Evolutionary conservation across 2,888 invertebrate species (phyloP).

Genomic region (Meghimatium bilineatum): DNA sequence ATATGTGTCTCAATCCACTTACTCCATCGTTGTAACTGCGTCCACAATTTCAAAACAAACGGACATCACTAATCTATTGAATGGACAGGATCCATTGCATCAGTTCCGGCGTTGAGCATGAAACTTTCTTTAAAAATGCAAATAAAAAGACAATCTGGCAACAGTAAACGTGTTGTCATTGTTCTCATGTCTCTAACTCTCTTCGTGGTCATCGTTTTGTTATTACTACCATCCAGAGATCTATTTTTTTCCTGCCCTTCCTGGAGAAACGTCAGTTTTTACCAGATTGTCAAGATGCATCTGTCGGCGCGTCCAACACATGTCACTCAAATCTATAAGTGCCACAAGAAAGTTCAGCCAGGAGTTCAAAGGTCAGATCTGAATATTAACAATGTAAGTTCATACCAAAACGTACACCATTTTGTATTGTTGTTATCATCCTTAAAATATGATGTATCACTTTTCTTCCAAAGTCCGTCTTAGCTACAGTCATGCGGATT

Average conservation of each 20-base stretch:
- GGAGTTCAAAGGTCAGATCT: conserved; percentile 21
- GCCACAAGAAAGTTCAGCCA: neutral
- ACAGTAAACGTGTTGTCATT: neutral
- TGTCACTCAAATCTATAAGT: neutral
- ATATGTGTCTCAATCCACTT: no score
- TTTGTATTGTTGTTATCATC: no score
- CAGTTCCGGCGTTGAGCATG: neutral
- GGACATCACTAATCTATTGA: no score
- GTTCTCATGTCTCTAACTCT: neutral
- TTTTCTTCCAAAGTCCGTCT: no score
- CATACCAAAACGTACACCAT: neutral
- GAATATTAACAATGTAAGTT: conserved; percentile 23
- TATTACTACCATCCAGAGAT: neutral
- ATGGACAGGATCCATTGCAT: no score
- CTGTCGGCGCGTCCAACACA: conserved; percentile 26
- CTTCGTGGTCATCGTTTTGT: neutral
- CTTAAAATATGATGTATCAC: no score
- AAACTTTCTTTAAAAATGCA: conserved; percentile 5
- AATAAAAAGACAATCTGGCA: conserved; percentile 19
- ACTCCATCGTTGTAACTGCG: no score
- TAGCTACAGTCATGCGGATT: no score
- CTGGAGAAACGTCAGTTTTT: conserved; percentile 37
- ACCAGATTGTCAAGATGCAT: conserved; percentile 44
- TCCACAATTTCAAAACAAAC: no score
- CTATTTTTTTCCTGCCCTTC: conserved; percentile 4